Percentiles rank a stretch among this genome's conserved stretches.
Conservation (phyloP, 2,888 invertebrate genomes). For the Drosophila suboccidentalis region DNA sequence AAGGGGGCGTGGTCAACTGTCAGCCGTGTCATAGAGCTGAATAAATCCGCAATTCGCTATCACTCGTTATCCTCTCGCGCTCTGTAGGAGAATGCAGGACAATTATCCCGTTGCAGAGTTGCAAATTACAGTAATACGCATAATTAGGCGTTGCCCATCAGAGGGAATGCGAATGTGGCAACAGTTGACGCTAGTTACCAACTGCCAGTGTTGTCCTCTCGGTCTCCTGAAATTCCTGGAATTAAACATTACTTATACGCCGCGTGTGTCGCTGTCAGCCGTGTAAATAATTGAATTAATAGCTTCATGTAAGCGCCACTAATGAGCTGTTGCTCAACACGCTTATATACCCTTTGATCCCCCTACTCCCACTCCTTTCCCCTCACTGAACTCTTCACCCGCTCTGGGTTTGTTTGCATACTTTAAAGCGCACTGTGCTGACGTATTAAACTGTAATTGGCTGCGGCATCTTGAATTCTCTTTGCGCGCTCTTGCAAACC, state of each 20-base stretch:
- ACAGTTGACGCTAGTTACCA: not conserved
- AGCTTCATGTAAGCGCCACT: slow-evolving; percentile 71
- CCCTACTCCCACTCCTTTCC: not conserved
- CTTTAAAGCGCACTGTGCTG: slow-evolving; percentile 48
- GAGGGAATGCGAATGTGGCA: not conserved
- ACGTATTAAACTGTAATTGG: slow-evolving; percentile 61
- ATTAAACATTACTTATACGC: slow-evolving; percentile 56
- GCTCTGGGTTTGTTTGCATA: slow-evolving; percentile 48
- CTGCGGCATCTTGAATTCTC: slow-evolving; percentile 59
- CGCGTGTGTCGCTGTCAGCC: slow-evolving; percentile 27
- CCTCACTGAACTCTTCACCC: not conserved
- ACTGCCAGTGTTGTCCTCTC: not conserved
- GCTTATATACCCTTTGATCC: slow-evolving; percentile 15
- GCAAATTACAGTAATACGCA: slow-evolving; percentile 66
- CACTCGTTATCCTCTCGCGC: slow-evolving; percentile 1
- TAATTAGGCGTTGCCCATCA: slow-evolving; percentile 61
- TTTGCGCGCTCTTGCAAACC: slow-evolving; percentile 25
- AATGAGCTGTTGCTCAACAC: slow-evolving; percentile 72
- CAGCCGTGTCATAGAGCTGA: too few relatives aligned
- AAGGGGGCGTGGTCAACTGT: not conserved
- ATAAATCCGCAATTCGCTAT: too few relatives aligned
- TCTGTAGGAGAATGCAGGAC: not conserved
- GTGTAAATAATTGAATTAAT: slow-evolving; percentile 77
- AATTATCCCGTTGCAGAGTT: slow-evolving; percentile 6
- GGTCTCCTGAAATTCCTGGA: slow-evolving; percentile 33